Base-by-base conservation (phyloP, 2,888 invertebrate genomes). In the Watsonalla cultraria region DNA sequence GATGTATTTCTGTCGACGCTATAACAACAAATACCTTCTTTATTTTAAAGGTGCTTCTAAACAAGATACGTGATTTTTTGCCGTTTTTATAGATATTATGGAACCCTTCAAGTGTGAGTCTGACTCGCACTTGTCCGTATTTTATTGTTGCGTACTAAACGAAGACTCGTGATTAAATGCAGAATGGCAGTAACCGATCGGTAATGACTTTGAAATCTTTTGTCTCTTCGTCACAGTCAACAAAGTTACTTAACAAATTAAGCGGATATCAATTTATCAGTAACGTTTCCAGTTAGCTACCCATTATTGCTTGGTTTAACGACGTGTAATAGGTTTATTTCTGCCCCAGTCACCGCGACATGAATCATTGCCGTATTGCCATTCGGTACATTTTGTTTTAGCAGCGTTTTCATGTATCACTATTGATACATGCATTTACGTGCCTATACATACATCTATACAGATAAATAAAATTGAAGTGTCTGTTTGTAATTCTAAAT, bases 291-390 rank as follows among this genome's bases (percentile, higher is more conserved):
- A 45, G 48, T 49, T 50, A 35, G 45, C 51, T 55, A 37, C 47
- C 45, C 55, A 47, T 58, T 55, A 54, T 55, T 47, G 50, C 49
- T 45, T 51, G 54, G 51, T 47, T 54, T 54, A 58, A 58, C 47
- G 51, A 55, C 45, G 45, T 47, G 53, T 55, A 55, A 55, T 57
- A 45, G 51, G 47, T 54, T 35, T 47, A 47, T 54, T 51, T 51
- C 46, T 54, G 33, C 46, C 51, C 51, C 9, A 45, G 51, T 47
- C 47, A 52, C 15, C 11, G 9, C 39, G 39, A 51, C 33, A 51
- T 58, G 58, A 54, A 54, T 58, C 58, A 56, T 52, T 47, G 15
- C 45, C 54, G 46, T 55, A 55, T 53, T 56, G 56, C 54, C 45
- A 48, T 54, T 54, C 53, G 35, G 47, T 46, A 51, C 47, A 55